phyloP scores from a whole-genome alignment of 2,888 invertebrate genomes.

The Antitype chi region DNA sequence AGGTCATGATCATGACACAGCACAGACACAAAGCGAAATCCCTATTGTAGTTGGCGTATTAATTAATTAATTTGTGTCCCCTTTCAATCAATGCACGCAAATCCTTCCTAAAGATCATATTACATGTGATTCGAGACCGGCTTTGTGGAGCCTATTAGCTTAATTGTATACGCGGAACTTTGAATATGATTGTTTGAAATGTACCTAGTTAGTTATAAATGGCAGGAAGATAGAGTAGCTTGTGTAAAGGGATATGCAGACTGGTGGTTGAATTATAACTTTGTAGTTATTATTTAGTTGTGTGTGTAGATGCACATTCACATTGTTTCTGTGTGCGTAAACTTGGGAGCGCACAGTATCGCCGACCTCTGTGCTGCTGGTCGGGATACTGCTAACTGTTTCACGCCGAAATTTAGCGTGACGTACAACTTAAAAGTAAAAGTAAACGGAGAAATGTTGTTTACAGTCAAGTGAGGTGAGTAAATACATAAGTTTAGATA shows the following conservation, averaged over 20 bases:
- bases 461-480: background rate
- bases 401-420: too few species aligned
- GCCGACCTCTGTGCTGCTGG: too few species aligned
- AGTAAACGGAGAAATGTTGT: too few species aligned
- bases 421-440: background rate
- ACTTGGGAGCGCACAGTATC: too few species aligned
- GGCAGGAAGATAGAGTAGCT: background rate
- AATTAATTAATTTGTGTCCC: background rate
- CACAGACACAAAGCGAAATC: slow-evolving; percentile 2
- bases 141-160: slow-evolving; percentile 8
- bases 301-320: too few species aligned
- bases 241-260: background rate
- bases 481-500: background rate
- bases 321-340: too few species aligned
- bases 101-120: background rate
- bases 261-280: background rate
- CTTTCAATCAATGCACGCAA: slow-evolving; percentile 25
- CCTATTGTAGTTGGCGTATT: background rate
- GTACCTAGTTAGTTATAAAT: slow-evolving; percentile 4
- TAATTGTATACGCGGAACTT: slow-evolving; percentile 8
- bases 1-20: background rate
- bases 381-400: too few species aligned
- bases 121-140: background rate
- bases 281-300: background rate
- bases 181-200: background rate